phyloP scores from a whole-genome alignment of 2,113 vertebrate species.

The Xiphorhynchus elegans region DNA sequence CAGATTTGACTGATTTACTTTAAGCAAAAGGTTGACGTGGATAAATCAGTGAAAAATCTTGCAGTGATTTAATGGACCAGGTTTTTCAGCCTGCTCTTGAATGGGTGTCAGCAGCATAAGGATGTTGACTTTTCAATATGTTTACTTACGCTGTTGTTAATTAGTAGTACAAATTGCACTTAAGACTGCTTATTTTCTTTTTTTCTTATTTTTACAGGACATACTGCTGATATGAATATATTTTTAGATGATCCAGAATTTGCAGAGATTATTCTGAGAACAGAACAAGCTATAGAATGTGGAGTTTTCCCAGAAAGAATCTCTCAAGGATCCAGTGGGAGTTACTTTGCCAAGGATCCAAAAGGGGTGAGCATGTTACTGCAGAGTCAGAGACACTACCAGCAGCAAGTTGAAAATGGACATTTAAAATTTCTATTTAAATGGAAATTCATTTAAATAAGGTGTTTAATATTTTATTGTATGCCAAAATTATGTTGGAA shows the following conservation, averaged over 20 bases:
- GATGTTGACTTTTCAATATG: not conserved
- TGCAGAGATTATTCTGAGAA: conserved; percentile 84
- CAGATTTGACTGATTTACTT: not conserved
- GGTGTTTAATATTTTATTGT: not conserved
- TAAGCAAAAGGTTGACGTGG: not conserved
- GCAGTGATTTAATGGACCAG: not conserved
- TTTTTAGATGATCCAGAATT: conserved; percentile 92
- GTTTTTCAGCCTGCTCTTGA: not conserved
- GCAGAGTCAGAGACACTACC: not conserved
- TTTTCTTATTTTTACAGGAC: conserved; percentile 22
- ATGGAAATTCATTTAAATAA: not conserved
- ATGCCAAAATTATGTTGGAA: not conserved
- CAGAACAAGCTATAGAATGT: conserved; percentile 90
- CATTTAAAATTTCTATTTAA: not conserved
- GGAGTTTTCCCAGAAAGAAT: conserved; percentile 92
- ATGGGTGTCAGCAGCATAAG: not conserved
- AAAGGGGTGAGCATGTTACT: conserved; percentile 85
- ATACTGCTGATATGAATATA: conserved; percentile 83
- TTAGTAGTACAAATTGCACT: not conserved
- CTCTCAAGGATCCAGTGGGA: conserved; percentile 95
- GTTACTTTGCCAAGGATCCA: conserved; percentile 96
- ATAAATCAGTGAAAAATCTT: not conserved
- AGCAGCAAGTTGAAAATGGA: not conserved
- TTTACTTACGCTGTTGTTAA: not conserved
- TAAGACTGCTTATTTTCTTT: not conserved